Base-by-base conservation (phyloP, 1,140 invertebrate species). In the Ips nitidus region DNA sequence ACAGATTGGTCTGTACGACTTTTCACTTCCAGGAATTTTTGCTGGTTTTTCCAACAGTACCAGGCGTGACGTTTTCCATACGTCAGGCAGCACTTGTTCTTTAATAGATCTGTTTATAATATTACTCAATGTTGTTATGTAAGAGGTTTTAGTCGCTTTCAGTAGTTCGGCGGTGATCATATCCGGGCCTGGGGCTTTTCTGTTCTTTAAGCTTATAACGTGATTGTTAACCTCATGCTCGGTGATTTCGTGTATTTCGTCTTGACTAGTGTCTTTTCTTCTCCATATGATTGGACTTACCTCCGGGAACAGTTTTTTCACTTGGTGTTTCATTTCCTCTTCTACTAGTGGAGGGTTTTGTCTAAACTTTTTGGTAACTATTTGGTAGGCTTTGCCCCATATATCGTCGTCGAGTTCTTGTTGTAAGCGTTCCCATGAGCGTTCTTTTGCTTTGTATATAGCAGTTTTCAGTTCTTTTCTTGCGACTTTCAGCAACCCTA, bases 111-210 rank as follows among this genome's bases (percentile, higher is more conserved):
- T 39, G 56, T 3, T 8, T 22, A 8, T 2, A 6, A 1, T 3
- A 4, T 38, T 1, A 53, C 42, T 4, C n/a, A n/a, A n/a, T n/a
- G n/a, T n/a, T n/a, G n/a, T n/a, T n/a, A n/a, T n/a, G n/a, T n/a
- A n/a, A n/a, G n/a, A n/a, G n/a, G n/a, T n/a, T n/a, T n/a, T n/a
- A n/a, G 7, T 1, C 8, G n/a, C 4, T 56, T 66, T 71, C 2
- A 76, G 3, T 1, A 74, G 65, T 45, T 75, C 73, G n/a, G 47
- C 38, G 22, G 73, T 69, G 6, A 77, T 63, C 0, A 71, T 67
- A 56, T 74, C 76, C 4, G 71, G 73, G 2, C 75, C 75, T 3
- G 76, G 76, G 0, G 75, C 71, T 53, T 73, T 77, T 7, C 60
- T 69, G 37, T 50, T 70, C 52, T 70, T 69, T 5, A 74, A 39